A percentile compares a stretch with the other conserved stretches of the same genome.
Evolutionary conservation across 2,113 vertebrate species (phyloP).

Genomic region (Poeciliopsis occidentalis): DNA sequence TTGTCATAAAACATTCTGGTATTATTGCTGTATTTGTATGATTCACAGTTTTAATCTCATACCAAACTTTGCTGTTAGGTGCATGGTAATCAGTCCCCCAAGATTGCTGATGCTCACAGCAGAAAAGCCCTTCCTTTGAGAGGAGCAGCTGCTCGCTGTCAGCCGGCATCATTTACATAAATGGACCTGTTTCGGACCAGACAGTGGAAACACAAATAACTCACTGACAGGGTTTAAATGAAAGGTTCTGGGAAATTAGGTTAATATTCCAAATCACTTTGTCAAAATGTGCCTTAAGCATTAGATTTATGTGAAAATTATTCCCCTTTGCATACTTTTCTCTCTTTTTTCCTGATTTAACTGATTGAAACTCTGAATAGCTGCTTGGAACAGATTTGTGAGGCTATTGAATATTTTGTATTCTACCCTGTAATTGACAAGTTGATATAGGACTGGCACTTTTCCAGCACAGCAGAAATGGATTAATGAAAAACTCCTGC

Average conservation of each 20-base stretch:
- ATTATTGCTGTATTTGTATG: neutral
- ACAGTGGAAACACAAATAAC: neutral
- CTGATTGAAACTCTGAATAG: neutral
- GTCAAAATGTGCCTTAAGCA: neutral
- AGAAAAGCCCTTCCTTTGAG: neutral
- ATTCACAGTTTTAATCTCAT: too few relatives aligned
- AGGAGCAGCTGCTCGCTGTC: neutral
- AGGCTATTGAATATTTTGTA: neutral
- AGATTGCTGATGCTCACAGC: neutral
- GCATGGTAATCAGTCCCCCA: neutral
- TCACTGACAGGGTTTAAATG: neutral
- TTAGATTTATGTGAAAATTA: neutral
- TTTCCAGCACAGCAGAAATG: neutral
- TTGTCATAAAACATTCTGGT: neutral
- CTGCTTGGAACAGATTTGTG: neutral
- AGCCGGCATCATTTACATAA: neutral
- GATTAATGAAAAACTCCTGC: neutral
- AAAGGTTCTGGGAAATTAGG: neutral
- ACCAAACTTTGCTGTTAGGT: neutral
- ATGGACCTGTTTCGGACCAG: neutral
- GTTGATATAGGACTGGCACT: neutral
- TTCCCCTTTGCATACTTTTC: neutral
- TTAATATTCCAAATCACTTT: neutral
- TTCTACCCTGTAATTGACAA: neutral
- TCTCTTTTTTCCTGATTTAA: slow-evolving; percentile 4